Evolutionary conservation across 2,888 invertebrate species (phyloP).

Genomic region (Plemyria rubiginata): DNA sequence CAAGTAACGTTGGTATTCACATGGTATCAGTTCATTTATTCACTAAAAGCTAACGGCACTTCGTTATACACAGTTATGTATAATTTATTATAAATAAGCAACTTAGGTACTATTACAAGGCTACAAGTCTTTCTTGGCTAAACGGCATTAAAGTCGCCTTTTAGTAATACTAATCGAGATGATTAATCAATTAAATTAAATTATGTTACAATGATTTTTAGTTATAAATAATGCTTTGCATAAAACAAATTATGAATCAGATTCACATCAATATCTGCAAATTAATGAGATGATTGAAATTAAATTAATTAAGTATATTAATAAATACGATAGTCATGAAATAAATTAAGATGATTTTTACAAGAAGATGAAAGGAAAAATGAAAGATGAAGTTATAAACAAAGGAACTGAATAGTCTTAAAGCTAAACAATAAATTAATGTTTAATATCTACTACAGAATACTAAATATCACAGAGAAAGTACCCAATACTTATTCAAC

Average conservation of each 20-base stretch:
- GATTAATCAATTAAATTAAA: conserved; percentile 50
- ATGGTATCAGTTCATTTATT: conserved; percentile 73
- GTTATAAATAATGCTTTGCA: conserved; percentile 50
- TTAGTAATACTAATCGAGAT: conserved; percentile 72
- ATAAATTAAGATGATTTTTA: conserved; percentile 46
- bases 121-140: conserved; percentile 81
- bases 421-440: conserved; percentile 80
- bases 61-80: conserved; percentile 59
- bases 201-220: conserved; percentile 48
- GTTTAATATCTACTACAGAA: conserved; percentile 76
- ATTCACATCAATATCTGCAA: conserved; percentile 49
- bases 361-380: conserved; percentile 49
- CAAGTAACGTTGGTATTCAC: conserved; percentile 58
- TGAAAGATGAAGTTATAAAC: conserved; percentile 47
- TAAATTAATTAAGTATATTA: conserved; percentile 54
- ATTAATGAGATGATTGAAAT: conserved; percentile 48
- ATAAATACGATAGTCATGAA: conserved; percentile 56
- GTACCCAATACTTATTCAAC: conserved; percentile 84
- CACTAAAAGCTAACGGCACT: conserved; percentile 69
- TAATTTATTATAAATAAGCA: conserved; percentile 73
- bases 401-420: conserved; percentile 74
- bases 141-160: conserved; percentile 64
- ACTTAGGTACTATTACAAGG: conserved; percentile 59
- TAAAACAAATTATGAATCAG: conserved; percentile 51
- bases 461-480: conserved; percentile 85